Conservation (phyloP, 2,888 invertebrate species). For the Amiota mariae region DNA sequence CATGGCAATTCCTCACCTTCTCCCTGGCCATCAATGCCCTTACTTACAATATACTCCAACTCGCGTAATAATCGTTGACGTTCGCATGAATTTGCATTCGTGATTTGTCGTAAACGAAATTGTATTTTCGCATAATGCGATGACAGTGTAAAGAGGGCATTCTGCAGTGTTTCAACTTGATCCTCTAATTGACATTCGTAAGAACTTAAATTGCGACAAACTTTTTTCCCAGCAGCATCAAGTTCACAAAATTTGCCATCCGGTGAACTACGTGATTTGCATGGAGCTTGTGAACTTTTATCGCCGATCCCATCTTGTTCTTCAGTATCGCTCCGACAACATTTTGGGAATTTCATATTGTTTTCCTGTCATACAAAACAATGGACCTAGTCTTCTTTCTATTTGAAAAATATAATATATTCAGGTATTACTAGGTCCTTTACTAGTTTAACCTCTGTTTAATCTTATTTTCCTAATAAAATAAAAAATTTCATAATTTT, state of each 20-base stretch:
- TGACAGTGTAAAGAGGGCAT: constrained; percentile 58
- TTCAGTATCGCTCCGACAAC: not conserved
- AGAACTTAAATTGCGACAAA: constrained; percentile 44
- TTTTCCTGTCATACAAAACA: not conserved
- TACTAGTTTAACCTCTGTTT: too few species aligned
- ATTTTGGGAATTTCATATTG: constrained; percentile 14
- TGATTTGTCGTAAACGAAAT: constrained; percentile 63
- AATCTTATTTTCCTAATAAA: too few species aligned
- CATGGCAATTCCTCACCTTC: constrained; percentile 50
- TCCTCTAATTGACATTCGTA: constrained; percentile 62
- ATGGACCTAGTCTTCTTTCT: too few species aligned
- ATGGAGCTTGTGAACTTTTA: not conserved
- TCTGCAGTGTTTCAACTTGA: constrained; percentile 59
- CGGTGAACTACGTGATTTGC: not conserved
- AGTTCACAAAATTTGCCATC: constrained; percentile 45
- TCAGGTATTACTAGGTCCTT: too few species aligned
- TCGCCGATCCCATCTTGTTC: not conserved
- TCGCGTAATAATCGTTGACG: constrained; percentile 53
- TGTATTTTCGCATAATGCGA: constrained; percentile 67
- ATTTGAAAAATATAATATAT: too few species aligned
- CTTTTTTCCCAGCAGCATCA: constrained; percentile 36
- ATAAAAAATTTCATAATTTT: too few species aligned
- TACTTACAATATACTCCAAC: constrained; percentile 53
- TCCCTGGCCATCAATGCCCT: constrained; percentile 43
- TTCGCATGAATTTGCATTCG: constrained; percentile 51